A percentile compares a stretch with the other conserved stretches of the same genome.
Conservation (phyloP, 2,797 vertebrate genomes). For the Steatocranus sp. region DNA sequence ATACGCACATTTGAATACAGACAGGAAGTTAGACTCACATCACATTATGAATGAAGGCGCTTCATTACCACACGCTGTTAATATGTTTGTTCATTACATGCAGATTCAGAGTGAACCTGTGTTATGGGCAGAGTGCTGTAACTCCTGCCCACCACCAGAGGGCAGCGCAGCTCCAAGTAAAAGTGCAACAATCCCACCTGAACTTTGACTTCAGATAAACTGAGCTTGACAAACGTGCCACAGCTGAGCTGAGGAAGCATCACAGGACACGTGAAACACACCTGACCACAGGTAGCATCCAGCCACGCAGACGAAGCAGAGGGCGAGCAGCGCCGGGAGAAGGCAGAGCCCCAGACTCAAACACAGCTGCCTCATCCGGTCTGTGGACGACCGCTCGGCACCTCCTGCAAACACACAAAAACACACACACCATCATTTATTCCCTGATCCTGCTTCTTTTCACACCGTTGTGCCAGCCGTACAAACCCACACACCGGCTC, state of each 20-base stretch:
- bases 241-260: not conserved
- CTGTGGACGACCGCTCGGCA: fast-evolving
- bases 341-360: conserved; percentile 24
- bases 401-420: not conserved
- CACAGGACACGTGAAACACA: not conserved
- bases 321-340: not conserved
- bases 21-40: fast-evolving
- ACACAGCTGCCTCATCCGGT: not conserved
- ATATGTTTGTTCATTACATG: not conserved
- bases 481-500: not conserved
- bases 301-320: not conserved
- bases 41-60: not conserved
- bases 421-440: not conserved
- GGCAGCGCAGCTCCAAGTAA: not conserved
- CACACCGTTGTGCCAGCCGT: fast-evolving
- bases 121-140: not conserved
- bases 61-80: not conserved
- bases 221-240: not conserved
- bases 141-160: not conserved
- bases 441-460: not conserved
- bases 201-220: not conserved
- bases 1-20: fast-evolving
- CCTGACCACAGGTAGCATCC: conserved; percentile 29
- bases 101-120: fast-evolving
- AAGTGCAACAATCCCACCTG: not conserved